Evolutionary conservation across 2,113 vertebrate species (phyloP), one percentile per base, ranked within the genome.

Genomic region (Sturnus vulgaris): DNA sequence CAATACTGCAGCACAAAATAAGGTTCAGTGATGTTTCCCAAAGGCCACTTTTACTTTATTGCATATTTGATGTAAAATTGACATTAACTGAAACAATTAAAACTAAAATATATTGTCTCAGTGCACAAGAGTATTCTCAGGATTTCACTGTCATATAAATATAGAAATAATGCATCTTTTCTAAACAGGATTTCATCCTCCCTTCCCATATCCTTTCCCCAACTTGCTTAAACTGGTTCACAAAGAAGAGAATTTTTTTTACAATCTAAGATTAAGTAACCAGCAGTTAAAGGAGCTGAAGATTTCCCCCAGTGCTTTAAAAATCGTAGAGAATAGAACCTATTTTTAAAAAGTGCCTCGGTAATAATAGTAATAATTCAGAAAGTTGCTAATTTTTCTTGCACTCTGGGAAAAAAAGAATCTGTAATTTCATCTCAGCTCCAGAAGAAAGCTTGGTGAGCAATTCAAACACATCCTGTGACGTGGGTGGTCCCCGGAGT

Each of bases 31-130:
- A 87, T 89, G 69, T 76, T 92, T 96, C 93, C 75, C 79, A 84
- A 86, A 95, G 93, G 94, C 64, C 73, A 77, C 46, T 92, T 91
- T 71, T 75, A 89, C 28, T 66, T 91, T 84, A 93, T 71, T 92
- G 69, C 52, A 64, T 56, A 65, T 83, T 85, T 86, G 86, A 92
- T 93, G 47, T 82, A 86, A 95, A 90, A 92, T 15, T 93, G 91
- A 95, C 69, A 89, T 61, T 75, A 90, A 88, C 53, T 83, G 88
- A 95, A 95, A 93, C 75, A 94, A 96, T 96, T 95, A 95, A 97
- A 97, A 84, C 31, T 37, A 57, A 92, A 92, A 95, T 70, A 86
- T 47, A 71, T 77, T 89, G 44, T 91, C 44, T 92, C 61, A 84
- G 40, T 49, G 65, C 69, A 78, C 66, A 88, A 35, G 27, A 92